Percentiles rank a stretch among this genome's conserved stretches.
Conservation (phyloP, 2,797 vertebrate genomes). For the Adrianichthys oophorus region DNA sequence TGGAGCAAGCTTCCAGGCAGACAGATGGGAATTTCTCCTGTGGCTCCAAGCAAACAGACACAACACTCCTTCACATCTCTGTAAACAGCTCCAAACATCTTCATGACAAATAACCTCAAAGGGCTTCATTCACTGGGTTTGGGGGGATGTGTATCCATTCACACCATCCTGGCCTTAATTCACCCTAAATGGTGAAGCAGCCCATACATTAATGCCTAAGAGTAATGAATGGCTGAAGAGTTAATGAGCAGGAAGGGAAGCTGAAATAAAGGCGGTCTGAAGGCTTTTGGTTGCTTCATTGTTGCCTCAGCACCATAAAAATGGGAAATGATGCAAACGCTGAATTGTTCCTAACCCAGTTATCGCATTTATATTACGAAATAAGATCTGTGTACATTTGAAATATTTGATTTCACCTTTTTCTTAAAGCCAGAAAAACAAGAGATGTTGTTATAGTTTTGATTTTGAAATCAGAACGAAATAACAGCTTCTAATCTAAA, state of each 20-base stretch:
- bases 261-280: conserved; percentile 49
- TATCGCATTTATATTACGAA: neutral
- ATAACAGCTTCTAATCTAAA: no score
- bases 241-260: conserved; percentile 61
- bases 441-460: no score
- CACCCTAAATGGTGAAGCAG: conserved; percentile 45
- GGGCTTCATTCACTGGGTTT: conserved; percentile 27
- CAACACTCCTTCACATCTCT: conserved; percentile 18
- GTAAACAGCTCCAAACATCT: conserved; percentile 23
- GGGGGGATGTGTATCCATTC: conserved; percentile 14
- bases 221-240: conserved; percentile 53
- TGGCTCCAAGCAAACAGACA: conserved; percentile 1
- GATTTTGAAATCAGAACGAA: no score
- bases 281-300: conserved; percentile 47
- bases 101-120: conserved; percentile 16
- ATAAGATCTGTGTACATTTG: no score
- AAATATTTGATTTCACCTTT: no score
- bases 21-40: conserved; percentile 21
- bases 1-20: conserved; percentile 14
- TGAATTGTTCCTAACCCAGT: conserved; percentile 27
- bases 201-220: conserved; percentile 40
- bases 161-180: conserved; percentile 29
- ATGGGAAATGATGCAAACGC: conserved; percentile 20
- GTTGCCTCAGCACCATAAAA: conserved; percentile 32
- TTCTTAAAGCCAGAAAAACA: no score